phyloP scores from a whole-genome alignment of 2,888 invertebrate species.

The Halocaridina rubra region DNA sequence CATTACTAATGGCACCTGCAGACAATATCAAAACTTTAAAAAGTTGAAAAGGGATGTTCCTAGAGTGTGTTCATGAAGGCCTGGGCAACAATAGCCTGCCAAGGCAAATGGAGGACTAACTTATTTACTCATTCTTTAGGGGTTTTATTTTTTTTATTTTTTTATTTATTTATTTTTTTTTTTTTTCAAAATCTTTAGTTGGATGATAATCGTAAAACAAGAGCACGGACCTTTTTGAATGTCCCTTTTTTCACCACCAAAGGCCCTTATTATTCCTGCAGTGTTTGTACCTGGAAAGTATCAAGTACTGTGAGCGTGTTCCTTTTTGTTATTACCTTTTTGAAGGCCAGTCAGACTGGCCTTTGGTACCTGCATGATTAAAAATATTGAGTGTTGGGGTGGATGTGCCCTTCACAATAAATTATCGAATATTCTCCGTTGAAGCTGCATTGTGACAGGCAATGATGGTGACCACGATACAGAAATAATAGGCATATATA shows the following conservation, averaged over 20 bases:
- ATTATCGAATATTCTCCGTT: constrained; percentile 47
- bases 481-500: constrained; percentile 58
- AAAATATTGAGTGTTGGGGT: constrained; percentile 29
- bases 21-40: constrained; percentile 55
- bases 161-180: constrained; percentile 55
- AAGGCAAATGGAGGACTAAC: constrained; percentile 57
- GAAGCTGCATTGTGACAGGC: constrained; percentile 57
- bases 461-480: constrained; percentile 52
- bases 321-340: constrained; percentile 58
- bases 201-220: constrained; percentile 56
- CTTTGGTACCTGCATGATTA: constrained; percentile 59
- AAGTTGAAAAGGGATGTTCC: constrained; percentile 49
- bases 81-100: constrained; percentile 49
- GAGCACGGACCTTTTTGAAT: constrained; percentile 53
- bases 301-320: constrained; percentile 57
- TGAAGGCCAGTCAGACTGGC: constrained; percentile 58
- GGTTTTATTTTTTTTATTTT: too few relatives aligned
- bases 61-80: constrained; percentile 49
- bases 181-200: constrained; percentile 56
- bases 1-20: constrained; percentile 46
- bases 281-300: constrained; percentile 60
- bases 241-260: constrained; percentile 60
- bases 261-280: constrained; percentile 60
- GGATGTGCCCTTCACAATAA: constrained; percentile 41
- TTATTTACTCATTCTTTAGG: too few relatives aligned